phyloP scores from a whole-genome alignment of 2,888 invertebrate species.

The Tetanocera ferruginea region DNA sequence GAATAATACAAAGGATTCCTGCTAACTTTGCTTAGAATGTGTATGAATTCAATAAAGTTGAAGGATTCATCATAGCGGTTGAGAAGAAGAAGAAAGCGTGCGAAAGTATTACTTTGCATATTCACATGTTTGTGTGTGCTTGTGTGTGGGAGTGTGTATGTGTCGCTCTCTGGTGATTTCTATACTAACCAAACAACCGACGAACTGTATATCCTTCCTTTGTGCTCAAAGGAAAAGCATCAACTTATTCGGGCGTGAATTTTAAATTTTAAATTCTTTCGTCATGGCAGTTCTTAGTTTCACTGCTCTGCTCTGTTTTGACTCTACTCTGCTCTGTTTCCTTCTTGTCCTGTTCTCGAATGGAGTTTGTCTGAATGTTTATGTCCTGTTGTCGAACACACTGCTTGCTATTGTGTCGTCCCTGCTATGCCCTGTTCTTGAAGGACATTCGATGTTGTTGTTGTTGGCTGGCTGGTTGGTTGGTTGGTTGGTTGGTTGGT shows the following conservation, averaged over 20 bases:
- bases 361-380: background rate
- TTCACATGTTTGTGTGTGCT: too few relatives aligned
- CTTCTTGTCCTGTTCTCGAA: background rate
- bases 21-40: too few relatives aligned
- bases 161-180: background rate
- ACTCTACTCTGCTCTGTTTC: background rate
- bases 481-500: background rate
- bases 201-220: background rate
- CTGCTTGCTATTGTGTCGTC: background rate
- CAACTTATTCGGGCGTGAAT: conserved; percentile 29
- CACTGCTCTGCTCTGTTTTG: background rate
- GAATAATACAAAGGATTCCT: too few relatives aligned
- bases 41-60: too few relatives aligned
- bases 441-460: background rate
- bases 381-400: background rate
- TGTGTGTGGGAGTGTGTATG: too few relatives aligned
- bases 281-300: background rate
- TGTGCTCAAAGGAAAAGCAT: conserved; percentile 21
- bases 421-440: background rate
- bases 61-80: too few relatives aligned
- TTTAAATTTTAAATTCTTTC: conserved; percentile 24
- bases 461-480: background rate
- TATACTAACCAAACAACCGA: conserved; percentile 1
- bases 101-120: too few relatives aligned
- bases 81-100: too few relatives aligned